Base-by-base conservation (phyloP, 2,888 invertebrate genomes). In the Sphaerophoria taeniata region DNA sequence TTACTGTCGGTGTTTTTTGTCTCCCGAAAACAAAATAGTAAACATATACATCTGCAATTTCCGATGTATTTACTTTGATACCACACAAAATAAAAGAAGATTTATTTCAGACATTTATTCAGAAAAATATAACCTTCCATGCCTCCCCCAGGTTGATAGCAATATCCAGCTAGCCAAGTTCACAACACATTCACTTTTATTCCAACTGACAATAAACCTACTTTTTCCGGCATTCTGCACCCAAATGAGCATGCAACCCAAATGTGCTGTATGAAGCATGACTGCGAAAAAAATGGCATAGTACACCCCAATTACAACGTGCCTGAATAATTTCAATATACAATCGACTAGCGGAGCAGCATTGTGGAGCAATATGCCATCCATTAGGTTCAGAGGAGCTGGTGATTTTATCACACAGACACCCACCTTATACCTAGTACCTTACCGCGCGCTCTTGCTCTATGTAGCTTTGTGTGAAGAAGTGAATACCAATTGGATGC, bases 211-310 rank as follows among this genome's bases (percentile, higher is more conserved):
- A 79, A 76, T 72, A 69, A 79, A 56, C 72, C 67, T 43, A 61
- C 67, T 67, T 75, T 70, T 70, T 39, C 47, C 51, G 36, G 49
- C 34, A 45, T 69, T 65, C 47, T 73, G 49, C 43, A 45, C 58
- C 24, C 58, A 77, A 74, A 82, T 76, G 76, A 76, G 81, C 75
- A 55, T 76, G 75, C 51, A 84, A 79, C 70, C 78, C 51, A 78
- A 83, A 83, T 75, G 75, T 49, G 33, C 47, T 65, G 49, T 9
- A 16, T 45, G 51, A 53, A 24, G 24, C 24, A 2, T 24, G 24
- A 24, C 24, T 56, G 55, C 51, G 45, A 43, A 65, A 74, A 83
- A 45, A 47, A 33, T 47, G 47, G 16, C 11, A 24, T 24, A 24
- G 24, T 24, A 24, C 9, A 4, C 63, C 58, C 67, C 83, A 83